Conservation (phyloP, 2,113 vertebrate genomes). For the Sarotherodon lohbergeri region DNA sequence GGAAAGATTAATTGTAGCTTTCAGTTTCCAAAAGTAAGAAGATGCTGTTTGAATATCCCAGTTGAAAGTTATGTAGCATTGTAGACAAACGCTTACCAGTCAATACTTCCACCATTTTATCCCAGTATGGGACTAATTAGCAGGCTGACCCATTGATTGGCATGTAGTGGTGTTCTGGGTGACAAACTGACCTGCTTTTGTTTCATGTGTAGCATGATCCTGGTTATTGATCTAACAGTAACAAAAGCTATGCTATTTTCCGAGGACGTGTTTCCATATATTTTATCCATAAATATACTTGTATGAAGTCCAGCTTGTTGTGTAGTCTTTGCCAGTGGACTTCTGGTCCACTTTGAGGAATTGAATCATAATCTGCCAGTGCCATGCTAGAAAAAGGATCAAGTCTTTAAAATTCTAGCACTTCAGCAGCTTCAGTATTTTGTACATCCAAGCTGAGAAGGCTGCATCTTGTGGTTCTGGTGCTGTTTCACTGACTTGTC, state of each 20-base stretch:
- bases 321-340: background rate
- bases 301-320: background rate
- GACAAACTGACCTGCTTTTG: conserved; percentile 7
- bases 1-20: background rate
- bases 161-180: background rate
- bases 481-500: conserved; percentile 9
- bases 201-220: background rate
- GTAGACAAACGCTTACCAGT: background rate
- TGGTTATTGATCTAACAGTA: background rate
- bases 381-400: background rate
- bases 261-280: background rate
- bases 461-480: background rate
- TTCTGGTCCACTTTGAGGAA: background rate
- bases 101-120: conserved; percentile 1
- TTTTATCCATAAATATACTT: background rate
- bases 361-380: background rate
- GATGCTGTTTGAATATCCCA: background rate
- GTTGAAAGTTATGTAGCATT: background rate
- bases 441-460: background rate
- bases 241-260: background rate
- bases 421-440: background rate
- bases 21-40: background rate
- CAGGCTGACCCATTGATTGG: conserved; percentile 12
- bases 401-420: background rate
- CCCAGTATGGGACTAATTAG: background rate